Evolutionary conservation across 2,797 vertebrate species (phyloP).

Genomic region (Poeciliopsis turneri): DNA sequence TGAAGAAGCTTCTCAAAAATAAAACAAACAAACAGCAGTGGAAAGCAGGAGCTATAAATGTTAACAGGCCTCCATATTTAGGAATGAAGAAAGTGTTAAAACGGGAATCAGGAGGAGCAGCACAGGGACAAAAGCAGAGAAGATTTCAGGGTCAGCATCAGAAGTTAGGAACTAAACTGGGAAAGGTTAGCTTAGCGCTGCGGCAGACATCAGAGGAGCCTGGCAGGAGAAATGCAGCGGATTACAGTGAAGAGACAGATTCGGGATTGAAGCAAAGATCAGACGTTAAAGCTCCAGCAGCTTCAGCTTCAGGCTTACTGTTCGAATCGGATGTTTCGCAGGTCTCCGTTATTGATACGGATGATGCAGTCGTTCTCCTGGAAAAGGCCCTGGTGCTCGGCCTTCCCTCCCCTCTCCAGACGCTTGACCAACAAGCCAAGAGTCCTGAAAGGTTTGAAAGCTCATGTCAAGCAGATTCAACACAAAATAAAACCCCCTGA

Average conservation of each 20-base stretch:
- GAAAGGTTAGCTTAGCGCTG: constrained; percentile 54
- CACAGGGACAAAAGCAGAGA: constrained; percentile 26
- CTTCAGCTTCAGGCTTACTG: constrained; percentile 85
- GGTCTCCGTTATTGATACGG: constrained; percentile 93
- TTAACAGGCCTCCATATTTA: constrained; percentile 8
- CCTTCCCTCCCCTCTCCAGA: constrained; percentile 94
- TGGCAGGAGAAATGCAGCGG: not conserved
- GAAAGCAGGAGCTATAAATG: constrained; percentile 21
- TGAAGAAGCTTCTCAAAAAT: not conserved
- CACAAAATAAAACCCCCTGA: not conserved
- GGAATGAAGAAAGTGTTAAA: constrained; percentile 10
- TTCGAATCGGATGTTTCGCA: constrained; percentile 95
- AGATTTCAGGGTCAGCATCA: constrained; percentile 19
- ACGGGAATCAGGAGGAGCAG: constrained; percentile 26
- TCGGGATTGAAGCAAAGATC: not conserved
- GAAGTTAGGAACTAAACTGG: constrained; percentile 25
- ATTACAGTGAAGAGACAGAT: not conserved
- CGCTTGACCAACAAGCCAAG: constrained; percentile 89
- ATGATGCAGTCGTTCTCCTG: constrained; percentile 98
- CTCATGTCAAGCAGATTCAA: constrained; percentile 34
- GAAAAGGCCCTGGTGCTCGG: constrained; percentile 94
- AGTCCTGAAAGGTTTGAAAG: constrained; percentile 84
- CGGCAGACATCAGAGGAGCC: constrained; percentile 28
- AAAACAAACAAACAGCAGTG: constrained; percentile 21
- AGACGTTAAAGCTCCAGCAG: constrained; percentile 9